These are phyloP conservation scores for Dipodomys stephensi DNA, from an alignment of 2,113 vertebrate species.

Conservation along the genomic window DNA sequence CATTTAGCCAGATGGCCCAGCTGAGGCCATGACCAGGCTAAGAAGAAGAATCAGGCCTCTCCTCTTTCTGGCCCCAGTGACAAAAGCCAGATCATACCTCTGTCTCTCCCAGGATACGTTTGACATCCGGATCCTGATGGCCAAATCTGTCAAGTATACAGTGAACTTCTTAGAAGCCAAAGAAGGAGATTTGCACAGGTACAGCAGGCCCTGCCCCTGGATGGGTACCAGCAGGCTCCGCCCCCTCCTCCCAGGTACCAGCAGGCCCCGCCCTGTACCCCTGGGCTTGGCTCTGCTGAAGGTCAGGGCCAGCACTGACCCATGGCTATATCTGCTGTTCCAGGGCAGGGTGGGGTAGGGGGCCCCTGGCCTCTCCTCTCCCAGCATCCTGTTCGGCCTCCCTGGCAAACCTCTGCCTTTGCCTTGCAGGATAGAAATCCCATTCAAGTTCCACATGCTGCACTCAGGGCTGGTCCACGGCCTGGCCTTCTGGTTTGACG, in stretches of 20 bases:
- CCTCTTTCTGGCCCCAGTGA: background rate
- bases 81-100: conserved; percentile 1
- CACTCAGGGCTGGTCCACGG: conserved; percentile 96
- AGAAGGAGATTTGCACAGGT: conserved; percentile 98
- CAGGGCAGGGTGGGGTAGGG: background rate
- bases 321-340: background rate
- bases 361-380: background rate
- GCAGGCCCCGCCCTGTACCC: no score
- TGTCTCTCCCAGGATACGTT: conserved; percentile 92
- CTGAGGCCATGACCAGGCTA: background rate
- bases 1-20: background rate
- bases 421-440: conserved; percentile 95
- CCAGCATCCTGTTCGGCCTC: background rate
- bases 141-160: conserved; percentile 97
- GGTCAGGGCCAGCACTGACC: background rate
- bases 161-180: conserved; percentile 98
- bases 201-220: background rate
- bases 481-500: conserved; percentile 97
- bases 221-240: no score
- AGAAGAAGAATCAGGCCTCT: background rate
- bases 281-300: background rate
- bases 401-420: background rate
- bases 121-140: conserved; percentile 97
- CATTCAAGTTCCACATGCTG: conserved; percentile 98
- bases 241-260: no score